A percentile compares a stretch with the other conserved stretches of the same genome.
Evolutionary conservation across 2,113 vertebrate species (phyloP).

Genomic region (Xyliphius kryptos): DNA sequence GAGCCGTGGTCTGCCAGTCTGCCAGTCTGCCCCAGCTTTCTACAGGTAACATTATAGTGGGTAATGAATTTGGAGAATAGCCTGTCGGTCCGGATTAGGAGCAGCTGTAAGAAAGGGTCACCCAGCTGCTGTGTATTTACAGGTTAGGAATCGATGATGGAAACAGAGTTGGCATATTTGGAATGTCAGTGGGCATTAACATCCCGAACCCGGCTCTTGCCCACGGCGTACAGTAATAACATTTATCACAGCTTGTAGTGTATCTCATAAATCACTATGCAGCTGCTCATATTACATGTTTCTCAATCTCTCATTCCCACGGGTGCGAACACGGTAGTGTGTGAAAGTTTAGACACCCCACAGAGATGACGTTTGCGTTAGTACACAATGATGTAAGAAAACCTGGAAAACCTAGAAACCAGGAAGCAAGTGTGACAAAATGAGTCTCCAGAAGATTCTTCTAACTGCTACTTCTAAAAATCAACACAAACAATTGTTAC

Average conservation of each 20-base stretch:
- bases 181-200: conserved; percentile 29
- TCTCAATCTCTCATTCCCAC: conserved; percentile 7
- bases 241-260: conserved; percentile 21
- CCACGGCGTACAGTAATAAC: too few relatives aligned
- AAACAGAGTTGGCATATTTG: conserved; percentile 23
- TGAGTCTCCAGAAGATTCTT: too few relatives aligned
- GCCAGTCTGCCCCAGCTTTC: conserved; percentile 1
- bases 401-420: too few relatives aligned
- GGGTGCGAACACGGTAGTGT: too few relatives aligned
- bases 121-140: conserved; percentile 36
- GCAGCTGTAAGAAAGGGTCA: conserved; percentile 33
- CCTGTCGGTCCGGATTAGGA: conserved; percentile 34
- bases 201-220: too few relatives aligned
- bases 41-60: conserved; percentile 18
- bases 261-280: conserved; percentile 37
- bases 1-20: not conserved
- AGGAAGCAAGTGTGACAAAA: too few relatives aligned
- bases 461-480: too few relatives aligned
- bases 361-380: too few relatives aligned
- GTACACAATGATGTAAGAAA: too few relatives aligned
- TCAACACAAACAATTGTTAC: too few relatives aligned
- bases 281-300: conserved; percentile 17
- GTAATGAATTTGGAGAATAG: conserved; percentile 38
- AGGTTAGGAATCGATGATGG: conserved; percentile 27
- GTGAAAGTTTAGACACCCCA: too few relatives aligned